These are phyloP conservation scores for Vultur gryphus DNA, from an alignment of 2,797 vertebrate species.

Conservation along the genomic window DNA sequence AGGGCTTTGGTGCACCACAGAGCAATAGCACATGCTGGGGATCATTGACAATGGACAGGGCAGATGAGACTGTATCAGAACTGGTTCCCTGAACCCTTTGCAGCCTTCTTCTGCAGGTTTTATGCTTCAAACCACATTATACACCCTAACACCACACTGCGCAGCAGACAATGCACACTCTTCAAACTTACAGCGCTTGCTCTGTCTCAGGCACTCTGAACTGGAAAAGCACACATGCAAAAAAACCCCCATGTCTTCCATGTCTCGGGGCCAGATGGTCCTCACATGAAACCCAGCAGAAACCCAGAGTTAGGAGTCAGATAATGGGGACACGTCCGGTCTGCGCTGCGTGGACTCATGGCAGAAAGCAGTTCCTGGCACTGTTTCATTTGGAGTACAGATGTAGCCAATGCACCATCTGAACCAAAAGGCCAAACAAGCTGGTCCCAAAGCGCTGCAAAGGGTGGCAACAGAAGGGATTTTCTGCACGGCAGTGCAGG, in stretches of 20 bases:
- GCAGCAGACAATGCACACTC: background rate
- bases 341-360: background rate
- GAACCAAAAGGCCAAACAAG: background rate
- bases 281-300: background rate
- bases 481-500: background rate
- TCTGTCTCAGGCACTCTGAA: background rate
- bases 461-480: background rate
- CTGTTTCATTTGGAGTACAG: background rate
- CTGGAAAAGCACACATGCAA: background rate
- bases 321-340: rapidly evolving
- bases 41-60: background rate
- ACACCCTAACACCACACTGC: background rate
- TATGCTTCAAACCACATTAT: background rate
- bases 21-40: background rate
- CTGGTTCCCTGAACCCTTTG: background rate
- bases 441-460: background rate
- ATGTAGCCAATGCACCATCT: background rate
- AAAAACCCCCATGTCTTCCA: background rate
- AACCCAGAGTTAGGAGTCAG: background rate
- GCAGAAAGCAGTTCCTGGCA: background rate
- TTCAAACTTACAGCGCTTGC: background rate
- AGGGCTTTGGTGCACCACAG: background rate
- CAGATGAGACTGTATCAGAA: background rate
- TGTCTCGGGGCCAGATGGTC: background rate
- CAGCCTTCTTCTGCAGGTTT: background rate